Evolutionary conservation across 1,140 invertebrate genomes (phyloP).

Genomic region (Neomicropteryx cornuta): DNA sequence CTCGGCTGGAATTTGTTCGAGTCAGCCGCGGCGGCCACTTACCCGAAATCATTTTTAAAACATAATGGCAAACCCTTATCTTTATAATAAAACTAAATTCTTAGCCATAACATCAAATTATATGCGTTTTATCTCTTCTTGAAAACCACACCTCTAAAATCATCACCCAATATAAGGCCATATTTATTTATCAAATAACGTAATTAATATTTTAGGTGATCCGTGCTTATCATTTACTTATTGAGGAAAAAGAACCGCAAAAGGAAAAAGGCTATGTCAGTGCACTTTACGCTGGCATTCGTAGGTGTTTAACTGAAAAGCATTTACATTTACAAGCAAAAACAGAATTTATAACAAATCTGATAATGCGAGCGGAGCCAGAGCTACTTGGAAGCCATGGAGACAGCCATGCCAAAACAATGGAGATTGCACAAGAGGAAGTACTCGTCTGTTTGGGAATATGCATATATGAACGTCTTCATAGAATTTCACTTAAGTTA

Average conservation of each 20-base stretch:
- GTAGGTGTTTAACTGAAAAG: slow-evolving; percentile 70
- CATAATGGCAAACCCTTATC: too few relatives aligned
- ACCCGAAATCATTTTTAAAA: too few relatives aligned
- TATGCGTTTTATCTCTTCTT: too few relatives aligned
- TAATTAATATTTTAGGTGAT: slow-evolving; percentile 36
- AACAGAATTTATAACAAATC: slow-evolving; percentile 74
- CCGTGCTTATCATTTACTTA: slow-evolving; percentile 74
- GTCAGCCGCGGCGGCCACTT: too few relatives aligned
- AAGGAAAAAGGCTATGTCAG: slow-evolving; percentile 85
- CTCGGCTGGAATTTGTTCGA: too few relatives aligned
- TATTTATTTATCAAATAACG: neutral
- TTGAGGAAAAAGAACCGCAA: slow-evolving; percentile 68
- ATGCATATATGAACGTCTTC: slow-evolving; percentile 79
- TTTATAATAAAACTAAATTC: too few relatives aligned
- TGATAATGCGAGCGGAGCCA: slow-evolving; percentile 84
- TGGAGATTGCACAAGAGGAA: slow-evolving; percentile 93
- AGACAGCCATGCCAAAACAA: slow-evolving; percentile 86
- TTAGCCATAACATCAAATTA: too few relatives aligned
- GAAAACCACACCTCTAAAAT: too few relatives aligned
- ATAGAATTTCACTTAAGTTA: slow-evolving; percentile 72
- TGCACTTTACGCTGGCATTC: slow-evolving; percentile 74
- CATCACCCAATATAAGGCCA: too few relatives aligned
- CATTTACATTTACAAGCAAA: slow-evolving; percentile 80
- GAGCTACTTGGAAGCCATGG: slow-evolving; percentile 71
- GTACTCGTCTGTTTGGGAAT: slow-evolving; percentile 83